Base-by-base conservation (phyloP, 2,113 vertebrate species). In the Rana temporaria region DNA sequence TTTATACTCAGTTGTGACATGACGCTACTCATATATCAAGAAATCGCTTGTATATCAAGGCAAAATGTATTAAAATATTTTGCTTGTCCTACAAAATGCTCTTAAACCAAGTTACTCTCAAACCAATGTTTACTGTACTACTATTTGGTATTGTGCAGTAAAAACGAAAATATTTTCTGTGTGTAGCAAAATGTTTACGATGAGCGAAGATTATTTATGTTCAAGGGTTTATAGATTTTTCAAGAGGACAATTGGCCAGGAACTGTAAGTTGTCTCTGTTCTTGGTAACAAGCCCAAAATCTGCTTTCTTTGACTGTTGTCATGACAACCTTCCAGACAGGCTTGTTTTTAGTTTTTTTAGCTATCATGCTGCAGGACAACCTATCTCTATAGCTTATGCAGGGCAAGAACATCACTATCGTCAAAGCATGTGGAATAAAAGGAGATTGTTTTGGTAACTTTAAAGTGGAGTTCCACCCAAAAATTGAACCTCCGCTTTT, bases 281-380 rank as follows among this genome's bases (percentile, higher is more conserved):
- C 68, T 63, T 59, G 72, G 65, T 84, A 69, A 32, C 55, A 64
- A 60, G 57, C 26, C 53, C 26, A 42, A 76, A 60, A 62, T 65
- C 74, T 78, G 32, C 82, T 68, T 60, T 32, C n/a, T 7, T 56
- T 16, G 6, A 68, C 19, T 84, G 65, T 69, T 78, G 73, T 56
- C 70, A 74, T 82, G 70, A 38, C 70, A 74, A 75, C 70, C 48
- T 34, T 52, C 55, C n/a, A 56, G 55, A 18, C 62, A 67, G 71
- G 8, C 19, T 24, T 19, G 22, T 30, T 30, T 30, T 30, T 30
- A 2, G 1, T 42, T 42, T 16, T 78, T 65, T 52, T 24, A n/a
- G 19, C 19, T 20, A 4, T 72, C 18, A 15, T 73, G 4, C 22
- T n/a, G 55, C 55, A 11, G 62, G 17, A 53, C 55, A 74, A 48